Base-by-base conservation (phyloP, 2,888 invertebrate genomes). In the Ectropis crepuscularia region DNA sequence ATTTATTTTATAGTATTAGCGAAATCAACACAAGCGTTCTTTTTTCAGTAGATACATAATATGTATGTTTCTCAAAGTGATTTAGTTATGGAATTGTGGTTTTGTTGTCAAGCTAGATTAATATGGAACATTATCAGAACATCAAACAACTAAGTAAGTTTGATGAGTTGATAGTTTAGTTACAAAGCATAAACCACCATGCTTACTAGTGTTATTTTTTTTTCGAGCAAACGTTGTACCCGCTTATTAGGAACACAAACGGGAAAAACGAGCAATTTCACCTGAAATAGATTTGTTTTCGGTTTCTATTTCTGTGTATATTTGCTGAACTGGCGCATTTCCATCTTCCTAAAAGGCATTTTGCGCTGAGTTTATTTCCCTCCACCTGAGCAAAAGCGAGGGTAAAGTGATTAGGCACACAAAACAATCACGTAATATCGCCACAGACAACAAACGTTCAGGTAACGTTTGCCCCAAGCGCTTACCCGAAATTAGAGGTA, bases 401-500 rank as follows among this genome's bases (percentile, higher is more conserved):
- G 64, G 47, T 57, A 60, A 60, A 61, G 64, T 61, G 60, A 65
- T 65, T 65, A 60, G 43, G 60, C 61, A 67, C 60, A 69, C 65
- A 68, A 59, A 69, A 66, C 63, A 65, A 68, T 67, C 66, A 57
- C 53, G 59, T 54, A 61, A 67, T 67, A 63, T 51, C 54, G 46
- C 66, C 59, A 37, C 60, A 67, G 53, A 68, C 67, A 71, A 68
- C 68, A 72, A 62, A 65, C 67, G 61, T 60, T 61, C 64, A 68
- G 67, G 72, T 68, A 74, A 76, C 78, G 76, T 82, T 82, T 77
- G 74, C 83, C 78, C 69, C 67, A 72, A 78, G 78, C 80, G 77
- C 77, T 84, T 82, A 82, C 80, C 76, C 78, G 75, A 82, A 85
- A 87, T 86, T 85, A 88, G 79, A 80, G 39, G 7, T 7, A 28